Evolutionary conservation across 1,140 invertebrate genomes (phyloP).

Genomic region (Drosophila ficusphila): DNA sequence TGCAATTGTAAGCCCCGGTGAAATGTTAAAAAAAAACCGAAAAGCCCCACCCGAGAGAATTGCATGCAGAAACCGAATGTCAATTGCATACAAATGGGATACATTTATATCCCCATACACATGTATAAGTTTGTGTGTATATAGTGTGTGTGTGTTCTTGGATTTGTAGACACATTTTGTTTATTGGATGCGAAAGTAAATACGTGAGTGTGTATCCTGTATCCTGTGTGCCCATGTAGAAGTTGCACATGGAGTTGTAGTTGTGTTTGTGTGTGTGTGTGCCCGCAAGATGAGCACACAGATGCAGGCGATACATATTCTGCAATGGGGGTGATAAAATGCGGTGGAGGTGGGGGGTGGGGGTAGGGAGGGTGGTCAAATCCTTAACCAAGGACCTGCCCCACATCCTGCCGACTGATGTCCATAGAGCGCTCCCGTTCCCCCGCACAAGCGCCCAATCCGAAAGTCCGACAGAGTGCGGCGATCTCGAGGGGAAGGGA

Average conservation of each 20-base stretch:
- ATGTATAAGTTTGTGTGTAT: not conserved
- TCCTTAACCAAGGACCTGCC: slow-evolving; percentile 33
- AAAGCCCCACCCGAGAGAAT: not conserved
- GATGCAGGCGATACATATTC: not conserved
- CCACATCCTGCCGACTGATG: slow-evolving; percentile 3
- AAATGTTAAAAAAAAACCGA: not conserved
- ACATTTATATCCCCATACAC: not conserved
- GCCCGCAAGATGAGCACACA: not conserved
- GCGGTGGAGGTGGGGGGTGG: not conserved
- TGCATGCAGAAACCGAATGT: slow-evolving; percentile 30
- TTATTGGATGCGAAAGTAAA: slow-evolving; percentile 43
- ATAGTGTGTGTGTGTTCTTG: slow-evolving; percentile 3
- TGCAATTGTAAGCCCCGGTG: not conserved
- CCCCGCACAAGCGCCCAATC: slow-evolving; percentile 46
- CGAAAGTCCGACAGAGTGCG: slow-evolving; percentile 54
- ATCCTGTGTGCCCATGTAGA: too few species aligned
- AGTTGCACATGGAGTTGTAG: slow-evolving; percentile 17
- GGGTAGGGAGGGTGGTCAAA: slow-evolving; percentile 12
- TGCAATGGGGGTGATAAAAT: too few species aligned
- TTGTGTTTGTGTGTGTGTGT: too few species aligned
- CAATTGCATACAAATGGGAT: slow-evolving; percentile 41
- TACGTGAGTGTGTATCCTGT: slow-evolving; percentile 9
- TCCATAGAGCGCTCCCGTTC: slow-evolving; percentile 53
- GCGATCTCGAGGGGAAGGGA: slow-evolving; percentile 10
- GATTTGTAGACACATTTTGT: slow-evolving; percentile 40